Percentiles rank a stretch among this genome's conserved stretches.
Conservation (phyloP, 1,140 invertebrate species). For the Bilobella aurantiaca region DNA sequence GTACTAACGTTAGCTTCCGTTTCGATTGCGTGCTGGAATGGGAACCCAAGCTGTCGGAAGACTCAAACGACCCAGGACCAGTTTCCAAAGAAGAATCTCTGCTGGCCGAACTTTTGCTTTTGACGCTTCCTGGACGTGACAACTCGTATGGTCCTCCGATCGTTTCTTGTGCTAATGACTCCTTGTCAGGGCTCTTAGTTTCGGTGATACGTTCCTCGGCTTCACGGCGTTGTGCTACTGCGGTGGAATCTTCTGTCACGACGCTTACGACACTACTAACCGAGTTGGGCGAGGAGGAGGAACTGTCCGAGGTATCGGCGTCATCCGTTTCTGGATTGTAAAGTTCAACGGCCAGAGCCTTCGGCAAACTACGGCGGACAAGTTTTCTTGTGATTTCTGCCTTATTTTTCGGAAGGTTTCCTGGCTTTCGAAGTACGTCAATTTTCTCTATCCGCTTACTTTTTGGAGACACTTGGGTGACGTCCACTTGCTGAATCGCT, state of each 20-base stretch:
- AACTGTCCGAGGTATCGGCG: slow-evolving; percentile 69
- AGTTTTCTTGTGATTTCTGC: slow-evolving; percentile 18
- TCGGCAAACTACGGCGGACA: slow-evolving; percentile 45
- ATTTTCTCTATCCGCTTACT: slow-evolving; percentile 27
- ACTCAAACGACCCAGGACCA: no score
- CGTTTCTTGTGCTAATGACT: no score
- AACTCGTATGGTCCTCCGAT: no score
- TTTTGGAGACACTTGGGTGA: not conserved
- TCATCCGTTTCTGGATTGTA: slow-evolving; percentile 86
- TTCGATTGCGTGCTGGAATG: slow-evolving; percentile 48
- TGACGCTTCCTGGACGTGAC: no score
- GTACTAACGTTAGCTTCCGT: slow-evolving; percentile 39
- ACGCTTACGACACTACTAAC: slow-evolving; percentile 71
- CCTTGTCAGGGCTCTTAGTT: no score
- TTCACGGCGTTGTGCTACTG: slow-evolving; percentile 44
- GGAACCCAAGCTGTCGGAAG: slow-evolving; percentile 53
- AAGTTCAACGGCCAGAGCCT: slow-evolving; percentile 64
- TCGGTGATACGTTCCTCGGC: slow-evolving; percentile 54
- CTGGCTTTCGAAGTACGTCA: slow-evolving; percentile 32
- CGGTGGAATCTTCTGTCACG: slow-evolving; percentile 34
- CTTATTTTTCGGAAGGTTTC: slow-evolving; percentile 11
- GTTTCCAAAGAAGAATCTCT: no score
- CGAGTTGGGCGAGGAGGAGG: slow-evolving; percentile 72
- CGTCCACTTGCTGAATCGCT: no score
- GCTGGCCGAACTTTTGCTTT: no score